phyloP scores from a whole-genome alignment of 2,797 vertebrate genomes.

The Florisuga fusca region DNA sequence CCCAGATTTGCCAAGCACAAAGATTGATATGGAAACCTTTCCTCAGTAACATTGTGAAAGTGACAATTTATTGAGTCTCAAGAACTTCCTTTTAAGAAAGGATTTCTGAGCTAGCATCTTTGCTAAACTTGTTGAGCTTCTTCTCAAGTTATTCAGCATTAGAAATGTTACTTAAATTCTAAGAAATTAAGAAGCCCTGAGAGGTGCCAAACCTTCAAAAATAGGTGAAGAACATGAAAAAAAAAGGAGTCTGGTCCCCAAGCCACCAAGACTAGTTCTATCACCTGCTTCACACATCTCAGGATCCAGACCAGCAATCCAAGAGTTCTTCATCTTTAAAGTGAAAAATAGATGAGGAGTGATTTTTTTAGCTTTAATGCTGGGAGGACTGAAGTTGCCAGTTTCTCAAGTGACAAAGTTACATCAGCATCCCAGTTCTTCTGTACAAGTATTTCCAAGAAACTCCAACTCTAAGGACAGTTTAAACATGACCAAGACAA shows the following conservation, averaged over 20 bases:
- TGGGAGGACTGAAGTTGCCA: not conserved
- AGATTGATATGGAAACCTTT: not conserved
- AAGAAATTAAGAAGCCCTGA: not conserved
- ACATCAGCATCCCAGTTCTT: not conserved
- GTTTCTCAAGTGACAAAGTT: not conserved
- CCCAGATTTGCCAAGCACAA: not conserved
- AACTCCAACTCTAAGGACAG: not conserved
- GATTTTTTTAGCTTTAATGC: not conserved
- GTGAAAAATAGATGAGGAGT: not conserved
- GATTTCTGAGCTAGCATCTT: not conserved
- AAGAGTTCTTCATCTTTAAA: not conserved
- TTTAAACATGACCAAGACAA: not conserved
- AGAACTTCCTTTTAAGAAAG: not conserved
- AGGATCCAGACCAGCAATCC: not conserved
- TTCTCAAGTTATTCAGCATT: not conserved
- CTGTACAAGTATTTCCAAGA: not conserved
- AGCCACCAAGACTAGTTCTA: not conserved
- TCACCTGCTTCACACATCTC: not conserved
- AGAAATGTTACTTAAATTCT: not conserved
- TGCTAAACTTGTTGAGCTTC: not conserved
- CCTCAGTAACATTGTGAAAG: not conserved
- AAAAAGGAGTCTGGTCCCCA: not conserved
- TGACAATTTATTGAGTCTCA: not conserved
- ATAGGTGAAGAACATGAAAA: not conserved
- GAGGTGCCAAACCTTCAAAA: not conserved